Evolutionary conservation across 1,140 invertebrate genomes (phyloP).

Genomic region (Anastatus disparis): DNA sequence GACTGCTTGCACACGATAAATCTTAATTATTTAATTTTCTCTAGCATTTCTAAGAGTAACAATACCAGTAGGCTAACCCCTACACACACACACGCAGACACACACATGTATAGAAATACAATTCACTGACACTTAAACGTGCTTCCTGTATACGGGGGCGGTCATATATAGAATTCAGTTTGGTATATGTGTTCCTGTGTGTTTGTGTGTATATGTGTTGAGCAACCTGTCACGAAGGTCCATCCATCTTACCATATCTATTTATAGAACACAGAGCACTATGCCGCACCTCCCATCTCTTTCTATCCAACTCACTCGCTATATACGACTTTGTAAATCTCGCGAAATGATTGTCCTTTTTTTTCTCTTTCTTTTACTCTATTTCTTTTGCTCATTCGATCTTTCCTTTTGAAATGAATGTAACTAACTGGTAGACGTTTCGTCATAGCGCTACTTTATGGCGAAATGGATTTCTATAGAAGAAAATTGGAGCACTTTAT

Average conservation of each 20-base stretch:
- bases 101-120: too few relatives aligned
- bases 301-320: too few relatives aligned
- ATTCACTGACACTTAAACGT: not conserved
- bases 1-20: slow-evolving; percentile 44
- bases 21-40: slow-evolving; percentile 54
- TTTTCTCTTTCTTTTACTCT: not conserved
- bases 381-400: too few relatives aligned
- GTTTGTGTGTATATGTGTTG: too few relatives aligned
- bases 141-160: not conserved
- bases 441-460: too few relatives aligned
- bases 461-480: too few relatives aligned
- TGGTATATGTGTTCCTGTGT: too few relatives aligned
- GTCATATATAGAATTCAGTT: not conserved
- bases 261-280: not conserved
- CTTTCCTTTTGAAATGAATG: too few relatives aligned
- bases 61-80: not conserved
- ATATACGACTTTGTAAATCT: not conserved
- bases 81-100: too few relatives aligned
- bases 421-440: too few relatives aligned
- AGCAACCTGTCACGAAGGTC: slow-evolving; percentile 11
- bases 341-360: slow-evolving; percentile 2
- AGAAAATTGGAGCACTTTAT: too few relatives aligned
- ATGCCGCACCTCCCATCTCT: too few relatives aligned
- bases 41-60: slow-evolving; percentile 5
- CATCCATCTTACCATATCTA: slow-evolving; percentile 14